Conservation (phyloP, 2,113 vertebrate genomes). For the Pluvianellus socialis region DNA sequence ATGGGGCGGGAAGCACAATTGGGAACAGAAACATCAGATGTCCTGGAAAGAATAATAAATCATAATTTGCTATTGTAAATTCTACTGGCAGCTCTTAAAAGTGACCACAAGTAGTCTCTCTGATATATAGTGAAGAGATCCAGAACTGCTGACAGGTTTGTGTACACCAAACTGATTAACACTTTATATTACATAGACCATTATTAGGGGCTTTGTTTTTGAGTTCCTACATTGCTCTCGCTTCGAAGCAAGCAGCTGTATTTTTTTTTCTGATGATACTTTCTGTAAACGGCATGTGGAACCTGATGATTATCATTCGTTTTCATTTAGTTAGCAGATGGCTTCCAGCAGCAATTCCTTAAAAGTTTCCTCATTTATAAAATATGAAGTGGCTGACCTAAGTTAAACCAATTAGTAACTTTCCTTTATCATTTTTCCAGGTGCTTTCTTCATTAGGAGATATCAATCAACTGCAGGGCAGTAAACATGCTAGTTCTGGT, state of each 20-base stretch:
- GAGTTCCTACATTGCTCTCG: neutral
- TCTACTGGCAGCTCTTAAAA: neutral
- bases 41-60: neutral
- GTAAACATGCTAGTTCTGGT: slow-evolving; percentile 59
- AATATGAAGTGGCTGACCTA: slow-evolving; percentile 61
- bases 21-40: neutral
- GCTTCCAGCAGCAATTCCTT: slow-evolving; percentile 46
- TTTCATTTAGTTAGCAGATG: slow-evolving; percentile 61
- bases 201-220: slow-evolving; percentile 1
- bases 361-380: slow-evolving; percentile 65
- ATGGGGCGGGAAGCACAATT: neutral
- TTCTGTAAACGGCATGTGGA: neutral
- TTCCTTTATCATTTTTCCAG: slow-evolving; percentile 63
- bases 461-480: slow-evolving; percentile 60
- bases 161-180: neutral
- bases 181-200: neutral
- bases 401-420: slow-evolving; percentile 69
- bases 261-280: neutral
- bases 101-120: neutral
- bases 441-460: slow-evolving; percentile 64
- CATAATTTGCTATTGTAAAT: slow-evolving; percentile 25
- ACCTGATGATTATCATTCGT: slow-evolving; percentile 37
- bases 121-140: neutral
- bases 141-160: neutral
- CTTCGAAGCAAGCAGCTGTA: neutral